Evolutionary conservation across 2,797 vertebrate genomes (phyloP), one percentile per base, ranked within the genome.

Genomic region (Petrocephalus schoutedeni): DNA sequence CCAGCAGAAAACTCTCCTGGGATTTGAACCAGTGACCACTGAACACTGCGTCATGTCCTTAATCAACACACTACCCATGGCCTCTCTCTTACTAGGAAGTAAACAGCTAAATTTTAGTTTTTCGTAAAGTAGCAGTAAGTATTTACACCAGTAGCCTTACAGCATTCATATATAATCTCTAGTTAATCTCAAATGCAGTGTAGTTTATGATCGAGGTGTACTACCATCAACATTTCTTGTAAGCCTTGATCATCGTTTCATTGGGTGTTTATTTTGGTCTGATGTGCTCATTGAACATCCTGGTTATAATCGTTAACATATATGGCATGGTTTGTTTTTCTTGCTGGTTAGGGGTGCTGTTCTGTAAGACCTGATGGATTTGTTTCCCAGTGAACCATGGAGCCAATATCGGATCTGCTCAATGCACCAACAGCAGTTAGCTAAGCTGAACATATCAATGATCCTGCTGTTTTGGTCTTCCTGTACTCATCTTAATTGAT

Each of bases 231-330:
- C 28, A 77, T 77, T 77, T 49, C 71, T 36, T 49, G 36, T 45
- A 77, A 77, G 19, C 16, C 71, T 77, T 1, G 32, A 41, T 45
- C 6, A 4, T 3, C 4, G 71, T 41, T 77, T 77, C 41, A 77
- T 8, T 36, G 7, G 41, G 16, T 49, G 41, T n/a, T 49, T 80
- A 9, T 45, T 49, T 80, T 77, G 16, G 74, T 16, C 41, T 80
- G 74, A n/a, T 19, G 36, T 80, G 74, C 74, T 16, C 1, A 71
- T 71, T 80, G 74, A 80, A 49, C 41, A n/a, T 49, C 41, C 74
- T 80, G 74, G 74, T 80, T 49, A 49, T 80, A 80, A 80, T 49
- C 32, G 7, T 80, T 80, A 49, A 80, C 74, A 80, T n/a, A 80
- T 21, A 80, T n/a, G 36, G 36, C 16, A 45, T 77, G 41, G 64